Percentiles rank a stretch among this genome's conserved stretches.
Conservation (phyloP, 37 sponge, comb jelly and placozoan species). For the Oopsacas minuta region DNA sequence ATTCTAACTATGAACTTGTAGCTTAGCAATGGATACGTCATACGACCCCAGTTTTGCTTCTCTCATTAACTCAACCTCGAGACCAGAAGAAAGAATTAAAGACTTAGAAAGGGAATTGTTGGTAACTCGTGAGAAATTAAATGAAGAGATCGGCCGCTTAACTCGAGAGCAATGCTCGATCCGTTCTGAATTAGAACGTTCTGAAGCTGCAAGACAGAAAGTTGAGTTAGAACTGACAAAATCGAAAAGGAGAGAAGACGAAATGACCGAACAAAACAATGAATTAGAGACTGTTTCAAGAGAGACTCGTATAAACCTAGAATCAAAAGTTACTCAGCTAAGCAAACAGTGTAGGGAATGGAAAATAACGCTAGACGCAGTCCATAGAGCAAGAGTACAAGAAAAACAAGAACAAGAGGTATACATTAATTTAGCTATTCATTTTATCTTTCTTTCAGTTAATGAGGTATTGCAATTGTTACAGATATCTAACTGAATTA, state of each 20-base stretch:
- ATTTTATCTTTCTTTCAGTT: too few species aligned
- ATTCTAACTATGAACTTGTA: not conserved
- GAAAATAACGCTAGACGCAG: conserved; percentile 1
- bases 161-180: not conserved
- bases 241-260: not conserved
- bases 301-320: not conserved
- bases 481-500: too few species aligned
- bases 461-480: too few species aligned
- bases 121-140: not conserved
- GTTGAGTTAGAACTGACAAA: not conserved
- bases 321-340: conserved; percentile 6
- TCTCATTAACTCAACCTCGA: not conserved
- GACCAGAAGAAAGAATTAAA: not conserved
- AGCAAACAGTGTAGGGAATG: conserved; percentile 15
- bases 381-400: not conserved
- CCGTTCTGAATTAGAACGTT: not conserved
- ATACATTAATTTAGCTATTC: too few species aligned
- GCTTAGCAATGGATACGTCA: not conserved
- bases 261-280: not conserved
- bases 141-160: not conserved
- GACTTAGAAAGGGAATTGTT: not conserved
- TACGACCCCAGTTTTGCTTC: not conserved
- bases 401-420: conserved; percentile 16
- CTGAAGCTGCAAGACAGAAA: conserved; percentile 11
- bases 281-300: not conserved